Conservation (phyloP, 2,888 invertebrate genomes). For the Macrosoma leucophasiata region DNA sequence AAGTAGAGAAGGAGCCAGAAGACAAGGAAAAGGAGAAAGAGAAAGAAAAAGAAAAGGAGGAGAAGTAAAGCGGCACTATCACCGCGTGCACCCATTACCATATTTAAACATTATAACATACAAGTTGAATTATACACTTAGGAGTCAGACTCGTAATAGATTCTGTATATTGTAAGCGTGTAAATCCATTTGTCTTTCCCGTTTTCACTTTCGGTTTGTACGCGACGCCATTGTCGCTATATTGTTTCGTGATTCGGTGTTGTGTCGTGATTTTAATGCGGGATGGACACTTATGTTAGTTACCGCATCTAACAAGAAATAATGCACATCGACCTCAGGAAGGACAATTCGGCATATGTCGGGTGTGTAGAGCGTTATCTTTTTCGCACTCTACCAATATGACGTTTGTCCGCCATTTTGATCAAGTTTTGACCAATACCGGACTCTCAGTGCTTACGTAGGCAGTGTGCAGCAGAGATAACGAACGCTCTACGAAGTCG, state of each 20-base stretch:
- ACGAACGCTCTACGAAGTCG: too few relatives aligned
- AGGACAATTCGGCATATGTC: too few relatives aligned
- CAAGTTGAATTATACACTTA: constrained; percentile 45
- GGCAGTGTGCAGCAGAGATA: too few relatives aligned
- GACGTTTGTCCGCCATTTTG: too few relatives aligned
- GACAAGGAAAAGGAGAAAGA: constrained; percentile 82
- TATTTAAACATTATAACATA: constrained; percentile 25
- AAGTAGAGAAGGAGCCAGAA: constrained; percentile 77
- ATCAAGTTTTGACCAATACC: too few relatives aligned
- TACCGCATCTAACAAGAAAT: constrained; percentile 9
- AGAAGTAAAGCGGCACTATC: constrained; percentile 38
- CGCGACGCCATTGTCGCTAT: constrained; percentile 30
- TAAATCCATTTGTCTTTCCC: constrained; percentile 74
- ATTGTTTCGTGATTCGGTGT: constrained; percentile 38
- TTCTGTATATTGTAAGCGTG: constrained; percentile 62
- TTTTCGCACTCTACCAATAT: too few relatives aligned
- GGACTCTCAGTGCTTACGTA: too few relatives aligned
- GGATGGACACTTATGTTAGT: constrained; percentile 14
- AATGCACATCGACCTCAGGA: too few relatives aligned
- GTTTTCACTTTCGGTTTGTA: constrained; percentile 50
- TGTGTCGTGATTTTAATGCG: constrained; percentile 31
- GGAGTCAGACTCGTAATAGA: constrained; percentile 57
- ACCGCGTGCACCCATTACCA: constrained; percentile 20
- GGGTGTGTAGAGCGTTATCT: too few relatives aligned
- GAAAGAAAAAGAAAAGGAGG: constrained; percentile 35